A percentile compares a stretch with the other conserved stretches of the same genome.
Evolutionary conservation across 2,113 vertebrate genomes (phyloP).

Genomic region (Pogona vitticeps): DNA sequence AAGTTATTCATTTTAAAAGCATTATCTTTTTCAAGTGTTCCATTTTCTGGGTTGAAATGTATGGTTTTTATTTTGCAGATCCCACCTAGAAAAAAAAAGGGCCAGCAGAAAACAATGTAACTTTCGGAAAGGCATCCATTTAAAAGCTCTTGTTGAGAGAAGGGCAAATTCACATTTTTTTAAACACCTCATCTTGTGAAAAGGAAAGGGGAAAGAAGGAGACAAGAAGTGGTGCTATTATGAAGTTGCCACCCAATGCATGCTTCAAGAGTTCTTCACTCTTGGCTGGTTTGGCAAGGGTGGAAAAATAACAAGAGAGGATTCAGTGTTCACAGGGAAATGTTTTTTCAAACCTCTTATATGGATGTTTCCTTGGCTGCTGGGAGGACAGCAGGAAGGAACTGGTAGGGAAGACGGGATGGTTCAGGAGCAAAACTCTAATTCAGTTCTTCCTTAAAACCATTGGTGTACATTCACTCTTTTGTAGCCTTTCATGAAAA

Average conservation of each 20-base stretch:
- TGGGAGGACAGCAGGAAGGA: neutral
- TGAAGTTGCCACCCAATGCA: slow-evolving; percentile 39
- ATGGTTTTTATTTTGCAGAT: slow-evolving; percentile 72
- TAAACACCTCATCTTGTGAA: slow-evolving; percentile 50
- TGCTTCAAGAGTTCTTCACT: slow-evolving; percentile 54
- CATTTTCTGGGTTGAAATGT: slow-evolving; percentile 66
- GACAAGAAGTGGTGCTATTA: slow-evolving; percentile 48
- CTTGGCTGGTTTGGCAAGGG: slow-evolving; percentile 42
- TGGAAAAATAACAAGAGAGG: slow-evolving; percentile 42
- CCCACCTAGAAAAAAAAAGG: slow-evolving; percentile 67
- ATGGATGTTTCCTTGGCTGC: slow-evolving; percentile 20
- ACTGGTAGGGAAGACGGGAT: slow-evolving; percentile 27
- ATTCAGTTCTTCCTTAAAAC: slow-evolving; percentile 41
- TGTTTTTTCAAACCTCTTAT: slow-evolving; percentile 41
- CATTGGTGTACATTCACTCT: slow-evolving; percentile 35
- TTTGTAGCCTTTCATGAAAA: slow-evolving; percentile 46
- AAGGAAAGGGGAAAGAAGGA: slow-evolving; percentile 19
- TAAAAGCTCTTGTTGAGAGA: slow-evolving; percentile 56
- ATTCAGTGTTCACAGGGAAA: slow-evolving; percentile 40
- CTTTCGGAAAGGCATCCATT: slow-evolving; percentile 67
- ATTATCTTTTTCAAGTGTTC: slow-evolving; percentile 74
- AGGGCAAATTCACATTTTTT: slow-evolving; percentile 61
- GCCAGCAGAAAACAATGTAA: slow-evolving; percentile 48
- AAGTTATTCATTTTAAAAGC: slow-evolving; percentile 68
- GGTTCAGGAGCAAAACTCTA: slow-evolving; percentile 15